Conservation (phyloP, 2,113 vertebrate genomes). For the Pygoscelis antarcticus region DNA sequence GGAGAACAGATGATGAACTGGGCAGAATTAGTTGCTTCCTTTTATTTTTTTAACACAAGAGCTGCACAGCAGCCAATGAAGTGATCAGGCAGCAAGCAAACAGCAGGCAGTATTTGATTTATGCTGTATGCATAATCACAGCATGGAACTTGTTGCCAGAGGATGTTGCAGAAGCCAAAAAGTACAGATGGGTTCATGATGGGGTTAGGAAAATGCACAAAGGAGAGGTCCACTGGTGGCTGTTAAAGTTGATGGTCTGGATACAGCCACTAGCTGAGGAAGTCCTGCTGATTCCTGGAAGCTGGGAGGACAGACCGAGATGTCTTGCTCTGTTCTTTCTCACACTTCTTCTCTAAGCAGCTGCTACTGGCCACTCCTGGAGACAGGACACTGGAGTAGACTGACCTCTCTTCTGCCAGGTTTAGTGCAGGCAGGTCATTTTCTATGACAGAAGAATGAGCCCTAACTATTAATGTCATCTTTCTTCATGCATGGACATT, state of each 20-base stretch:
- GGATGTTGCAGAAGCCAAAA: slow-evolving; percentile 42
- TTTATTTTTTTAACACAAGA: not conserved
- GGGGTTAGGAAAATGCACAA: slow-evolving; percentile 28
- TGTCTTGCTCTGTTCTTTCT: not conserved
- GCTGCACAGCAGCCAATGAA: not conserved
- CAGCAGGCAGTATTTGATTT: slow-evolving; percentile 41
- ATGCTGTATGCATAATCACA: not conserved
- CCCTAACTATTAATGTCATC: not conserved
- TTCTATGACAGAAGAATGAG: not conserved
- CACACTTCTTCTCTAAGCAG: not conserved
- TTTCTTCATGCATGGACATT: not conserved
- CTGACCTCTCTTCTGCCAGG: not conserved
- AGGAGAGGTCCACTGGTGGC: slow-evolving; percentile 31
- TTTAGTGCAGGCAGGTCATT: not conserved
- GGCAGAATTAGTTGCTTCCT: not conserved
- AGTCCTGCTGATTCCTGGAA: not conserved
- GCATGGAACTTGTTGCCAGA: slow-evolving; percentile 3
- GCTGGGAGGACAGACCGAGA: not conserved
- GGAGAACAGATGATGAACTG: not conserved
- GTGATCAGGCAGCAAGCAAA: slow-evolving; percentile 7
- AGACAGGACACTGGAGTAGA: not conserved
- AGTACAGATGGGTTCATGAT: slow-evolving; percentile 57
- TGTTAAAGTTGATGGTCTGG: slow-evolving; percentile 33
- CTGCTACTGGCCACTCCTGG: not conserved
- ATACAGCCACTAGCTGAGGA: not conserved